These are phyloP conservation scores for Dryobates pubescens DNA, from an alignment of 2,797 vertebrate genomes.

Conservation along the genomic window DNA sequence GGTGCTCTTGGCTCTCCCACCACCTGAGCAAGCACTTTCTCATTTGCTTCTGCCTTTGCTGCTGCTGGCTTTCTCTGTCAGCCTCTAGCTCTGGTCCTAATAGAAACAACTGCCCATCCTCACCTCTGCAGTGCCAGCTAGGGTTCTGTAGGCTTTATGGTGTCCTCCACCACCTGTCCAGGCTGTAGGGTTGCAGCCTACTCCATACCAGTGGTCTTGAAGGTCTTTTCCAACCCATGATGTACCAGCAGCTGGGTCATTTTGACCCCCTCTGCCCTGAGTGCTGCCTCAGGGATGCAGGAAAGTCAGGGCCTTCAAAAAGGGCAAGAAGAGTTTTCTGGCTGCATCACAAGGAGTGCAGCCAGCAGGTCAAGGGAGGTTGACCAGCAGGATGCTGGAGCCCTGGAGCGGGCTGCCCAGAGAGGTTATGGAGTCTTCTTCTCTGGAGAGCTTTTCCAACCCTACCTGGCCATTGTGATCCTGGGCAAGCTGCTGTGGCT, in stretches of 20 bases:
- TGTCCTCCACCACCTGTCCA: background rate
- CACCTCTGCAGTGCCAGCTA: background rate
- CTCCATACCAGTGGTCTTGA: rapidly evolving
- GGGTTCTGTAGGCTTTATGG: rapidly evolving
- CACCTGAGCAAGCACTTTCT: rapidly evolving
- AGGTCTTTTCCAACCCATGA: too few relatives aligned
- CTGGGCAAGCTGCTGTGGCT: too few relatives aligned
- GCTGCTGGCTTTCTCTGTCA: rapidly evolving
- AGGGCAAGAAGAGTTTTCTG: too few relatives aligned
- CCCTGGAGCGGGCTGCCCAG: too few relatives aligned
- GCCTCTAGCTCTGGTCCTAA: background rate
- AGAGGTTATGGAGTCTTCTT: too few relatives aligned
- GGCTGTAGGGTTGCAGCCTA: background rate
- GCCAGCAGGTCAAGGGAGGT: too few relatives aligned
- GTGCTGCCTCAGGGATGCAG: too few relatives aligned
- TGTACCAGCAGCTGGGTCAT: rapidly evolving
- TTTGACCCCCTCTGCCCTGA: background rate
- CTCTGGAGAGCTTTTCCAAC: too few relatives aligned
- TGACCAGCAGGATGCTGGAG: too few relatives aligned
- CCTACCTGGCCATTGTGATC: too few relatives aligned
- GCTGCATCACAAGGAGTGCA: too few relatives aligned
- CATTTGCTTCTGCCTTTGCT: background rate
- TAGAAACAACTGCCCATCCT: rapidly evolving
- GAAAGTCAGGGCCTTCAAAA: too few relatives aligned
- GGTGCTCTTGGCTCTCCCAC: rapidly evolving